Base-by-base conservation (phyloP, 2,888 invertebrate genomes). In the Hirtodrosophila duncani region DNA sequence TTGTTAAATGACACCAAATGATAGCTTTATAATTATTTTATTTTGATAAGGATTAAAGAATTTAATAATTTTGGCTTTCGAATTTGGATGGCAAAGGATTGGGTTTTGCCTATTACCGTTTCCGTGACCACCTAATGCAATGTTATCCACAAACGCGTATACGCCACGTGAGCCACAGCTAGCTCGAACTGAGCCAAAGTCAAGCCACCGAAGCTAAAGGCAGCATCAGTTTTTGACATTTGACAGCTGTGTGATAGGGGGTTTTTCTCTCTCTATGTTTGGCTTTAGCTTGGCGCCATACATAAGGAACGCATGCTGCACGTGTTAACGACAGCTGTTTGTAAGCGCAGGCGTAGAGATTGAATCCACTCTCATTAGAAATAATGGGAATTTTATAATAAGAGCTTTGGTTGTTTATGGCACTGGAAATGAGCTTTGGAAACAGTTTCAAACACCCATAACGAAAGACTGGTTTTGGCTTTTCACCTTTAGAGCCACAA, bases 161-260 rank as follows among this genome's bases (percentile, higher is more conserved):
- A n/a, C n/a, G n/a, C n/a, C n/a, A n/a, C n/a, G n/a, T n/a, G n/a
- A n/a, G n/a, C 69, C 67, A 74, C 72, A 74, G 81, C 78, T 75
- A n/a, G 81, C 64, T 68, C 75, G 67, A 71, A 83, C 82, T 82
- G 72, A 82, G 23, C 67, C 55, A 63, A 48, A 56, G 24, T 10
- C 26, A 43, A 48, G 11, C 24, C n/a, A 27, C 11, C 24, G 23
- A 10, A 42, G 20, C 34, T 52, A 52, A 53, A 53, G 52, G 44
- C 71, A 72, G 77, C 72, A 77, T 72, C 77, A 58, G 64, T 67
- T 70, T 67, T 69, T 64, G 67, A 49, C 58, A 59, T 37, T 46
- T 45, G 65, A 67, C 75, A 77, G 74, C 72, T 74, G 70, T 74
- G 70, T 70, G 69, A 68, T 72, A 64, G 21, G 29, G 3, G 29